These are phyloP conservation scores for Clarias batrachus DNA, from an alignment of 2,113 vertebrate genomes.

Conservation along the genomic window DNA sequence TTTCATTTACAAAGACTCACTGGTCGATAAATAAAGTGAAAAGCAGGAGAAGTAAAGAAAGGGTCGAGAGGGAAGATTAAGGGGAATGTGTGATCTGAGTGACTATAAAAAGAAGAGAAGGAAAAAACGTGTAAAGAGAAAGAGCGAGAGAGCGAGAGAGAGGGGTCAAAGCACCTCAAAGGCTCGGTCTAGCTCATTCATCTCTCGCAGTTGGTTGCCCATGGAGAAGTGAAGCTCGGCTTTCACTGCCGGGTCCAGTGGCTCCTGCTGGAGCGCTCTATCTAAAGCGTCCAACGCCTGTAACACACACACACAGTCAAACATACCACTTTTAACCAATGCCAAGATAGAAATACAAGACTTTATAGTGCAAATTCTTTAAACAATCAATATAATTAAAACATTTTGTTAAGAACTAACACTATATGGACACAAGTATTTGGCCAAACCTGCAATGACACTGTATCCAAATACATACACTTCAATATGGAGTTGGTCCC, in stretches of 20 bases:
- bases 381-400: neutral
- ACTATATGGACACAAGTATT: no score
- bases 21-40: neutral
- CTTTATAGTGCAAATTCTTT: neutral
- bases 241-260: constrained; percentile 76
- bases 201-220: constrained; percentile 85
- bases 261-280: constrained; percentile 79
- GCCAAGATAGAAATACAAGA: neutral
- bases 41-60: neutral
- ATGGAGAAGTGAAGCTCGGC: constrained; percentile 87
- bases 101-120: neutral
- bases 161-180: constrained; percentile 74
- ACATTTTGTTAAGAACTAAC: neutral
- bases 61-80: neutral
- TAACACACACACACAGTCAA: constrained; percentile 11
- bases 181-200: constrained; percentile 81
- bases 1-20: neutral
- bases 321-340: neutral
- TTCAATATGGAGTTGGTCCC: no score
- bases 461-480: no score
- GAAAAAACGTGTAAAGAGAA: neutral
- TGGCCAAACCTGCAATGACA: no score
- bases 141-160: neutral
- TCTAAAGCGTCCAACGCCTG: constrained; percentile 80
- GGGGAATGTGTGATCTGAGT: neutral